These are phyloP conservation scores for Eupithecia subfuscata DNA, from an alignment of 2,888 invertebrate species.

Conservation along the genomic window DNA sequence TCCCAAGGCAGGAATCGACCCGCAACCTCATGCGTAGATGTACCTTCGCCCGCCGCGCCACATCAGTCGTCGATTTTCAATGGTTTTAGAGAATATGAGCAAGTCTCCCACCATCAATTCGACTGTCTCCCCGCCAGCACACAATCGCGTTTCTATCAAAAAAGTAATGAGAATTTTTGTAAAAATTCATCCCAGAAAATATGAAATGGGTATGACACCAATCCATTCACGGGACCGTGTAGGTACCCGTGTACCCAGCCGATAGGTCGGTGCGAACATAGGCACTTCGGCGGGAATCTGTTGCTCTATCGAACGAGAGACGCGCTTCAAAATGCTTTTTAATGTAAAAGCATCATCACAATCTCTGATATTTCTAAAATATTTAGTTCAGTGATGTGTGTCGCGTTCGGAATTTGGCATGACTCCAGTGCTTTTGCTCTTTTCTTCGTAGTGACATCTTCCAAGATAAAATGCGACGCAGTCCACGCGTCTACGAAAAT, in stretches of 20 bases:
- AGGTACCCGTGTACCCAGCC: background rate
- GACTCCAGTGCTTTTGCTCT: slow-evolving; percentile 76
- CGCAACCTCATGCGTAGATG: no score
- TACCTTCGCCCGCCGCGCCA: no score
- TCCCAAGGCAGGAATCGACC: no score
- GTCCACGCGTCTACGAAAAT: slow-evolving; percentile 53
- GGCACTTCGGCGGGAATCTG: slow-evolving; percentile 35
- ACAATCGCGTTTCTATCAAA: background rate
- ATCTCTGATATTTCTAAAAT: slow-evolving; percentile 67
- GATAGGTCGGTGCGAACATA: background rate
- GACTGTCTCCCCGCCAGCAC: background rate
- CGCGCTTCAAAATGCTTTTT: slow-evolving; percentile 40
- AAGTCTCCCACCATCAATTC: background rate
- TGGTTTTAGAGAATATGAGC: background rate
- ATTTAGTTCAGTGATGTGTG: slow-evolving; percentile 75
- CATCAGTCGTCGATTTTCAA: background rate
- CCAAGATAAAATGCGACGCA: slow-evolving; percentile 67
- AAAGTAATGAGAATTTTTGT: background rate
- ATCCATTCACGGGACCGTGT: background rate
- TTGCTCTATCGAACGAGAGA: slow-evolving; percentile 45
- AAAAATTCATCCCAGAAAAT: slow-evolving; percentile 1
- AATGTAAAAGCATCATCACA: slow-evolving; percentile 42
- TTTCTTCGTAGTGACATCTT: slow-evolving; percentile 75
- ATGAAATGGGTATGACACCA: slow-evolving; percentile 12
- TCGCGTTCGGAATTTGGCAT: slow-evolving; percentile 75